Percentiles rank a stretch among this genome's conserved stretches.
Evolutionary conservation across 2,113 vertebrate genomes (phyloP).

Genomic region (Passer montanus): DNA sequence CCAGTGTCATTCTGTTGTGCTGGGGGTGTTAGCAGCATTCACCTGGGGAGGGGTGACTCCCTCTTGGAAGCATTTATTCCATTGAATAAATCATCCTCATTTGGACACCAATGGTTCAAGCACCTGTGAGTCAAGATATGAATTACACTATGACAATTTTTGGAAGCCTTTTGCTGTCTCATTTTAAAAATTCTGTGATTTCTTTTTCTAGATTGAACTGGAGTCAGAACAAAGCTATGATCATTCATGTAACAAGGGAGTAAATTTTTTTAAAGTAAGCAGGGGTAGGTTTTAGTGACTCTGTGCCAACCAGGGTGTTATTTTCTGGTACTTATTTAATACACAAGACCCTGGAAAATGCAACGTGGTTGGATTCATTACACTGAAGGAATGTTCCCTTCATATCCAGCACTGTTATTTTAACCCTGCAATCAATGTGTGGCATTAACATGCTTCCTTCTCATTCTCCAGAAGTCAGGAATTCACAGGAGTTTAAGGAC

Average conservation of each 20-base stretch:
- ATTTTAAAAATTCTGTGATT: not conserved
- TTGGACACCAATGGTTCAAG: not conserved
- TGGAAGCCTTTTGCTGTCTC: not conserved
- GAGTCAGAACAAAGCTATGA: not conserved
- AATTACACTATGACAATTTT: not conserved
- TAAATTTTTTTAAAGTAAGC: not conserved
- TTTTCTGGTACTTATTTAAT: conserved; percentile 5
- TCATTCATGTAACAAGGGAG: not conserved
- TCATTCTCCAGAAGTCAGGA: conserved; percentile 28
- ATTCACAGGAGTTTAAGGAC: conserved; percentile 17
- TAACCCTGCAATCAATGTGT: not conserved
- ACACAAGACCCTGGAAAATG: not conserved
- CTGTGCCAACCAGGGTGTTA: not conserved
- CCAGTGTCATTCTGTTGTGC: not conserved
- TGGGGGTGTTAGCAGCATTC: not conserved
- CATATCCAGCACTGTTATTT: conserved; percentile 5
- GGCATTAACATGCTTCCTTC: conserved; percentile 1
- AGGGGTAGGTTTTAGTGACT: not conserved
- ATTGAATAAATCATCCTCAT: not conserved
- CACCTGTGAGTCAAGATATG: not conserved
- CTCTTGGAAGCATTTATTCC: not conserved
- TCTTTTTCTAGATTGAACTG: not conserved
- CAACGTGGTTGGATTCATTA: not conserved
- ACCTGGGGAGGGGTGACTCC: not conserved
- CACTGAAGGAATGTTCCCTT: not conserved